Evolutionary conservation across 2,888 invertebrate genomes (phyloP), one percentile per base, ranked within the genome.

Genomic region (Acleris cristana): DNA sequence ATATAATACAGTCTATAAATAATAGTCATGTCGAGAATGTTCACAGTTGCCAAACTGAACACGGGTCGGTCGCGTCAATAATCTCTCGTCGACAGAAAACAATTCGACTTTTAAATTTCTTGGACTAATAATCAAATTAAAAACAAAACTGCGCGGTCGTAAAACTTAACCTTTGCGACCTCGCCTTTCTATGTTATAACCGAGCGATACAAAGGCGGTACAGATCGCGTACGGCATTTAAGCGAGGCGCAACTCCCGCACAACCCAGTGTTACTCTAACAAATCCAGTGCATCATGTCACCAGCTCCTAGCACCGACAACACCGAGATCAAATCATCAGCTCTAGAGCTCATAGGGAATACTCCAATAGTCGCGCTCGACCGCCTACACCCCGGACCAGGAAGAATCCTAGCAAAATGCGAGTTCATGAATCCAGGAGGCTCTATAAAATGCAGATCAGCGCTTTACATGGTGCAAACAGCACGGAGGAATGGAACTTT

Each of bases 391-490:
- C 71, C 86, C 0, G 92, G 92, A 2, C 90, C 92, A 2, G 92
- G 92, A 10, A 79, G 92, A 18, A 85, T 92, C 62, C 74, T 92
- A 44, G 92, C 84, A 2, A 92, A 92, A 86, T 92, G 92, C 78
- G 92, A 92, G 75, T 92, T 89, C 69, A 92, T 90, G 90, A 92
- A 91, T 63, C 92, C 92, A 6, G 90, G 92, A 40, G 92, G 86
- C 12, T 92, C 92, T 0, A 84, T 92, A 48, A 92, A 92, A 80
- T 87, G 87, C 65, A 86, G 92, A 10, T 92, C 92, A 2, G 85
- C 92, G 0, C 71, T 92, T 54, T 79, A 86, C 69, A 92, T 92
- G 92, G 85, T 92, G 66, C 72, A 79, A 40, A 79, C 79, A 57
- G 92, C 92, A 3, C 67, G 75, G 3, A 79, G 79, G 23, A 79